These are phyloP conservation scores for Drosophila meridionalis DNA, from an alignment of 2,888 invertebrate genomes.

Conservation along the genomic window DNA sequence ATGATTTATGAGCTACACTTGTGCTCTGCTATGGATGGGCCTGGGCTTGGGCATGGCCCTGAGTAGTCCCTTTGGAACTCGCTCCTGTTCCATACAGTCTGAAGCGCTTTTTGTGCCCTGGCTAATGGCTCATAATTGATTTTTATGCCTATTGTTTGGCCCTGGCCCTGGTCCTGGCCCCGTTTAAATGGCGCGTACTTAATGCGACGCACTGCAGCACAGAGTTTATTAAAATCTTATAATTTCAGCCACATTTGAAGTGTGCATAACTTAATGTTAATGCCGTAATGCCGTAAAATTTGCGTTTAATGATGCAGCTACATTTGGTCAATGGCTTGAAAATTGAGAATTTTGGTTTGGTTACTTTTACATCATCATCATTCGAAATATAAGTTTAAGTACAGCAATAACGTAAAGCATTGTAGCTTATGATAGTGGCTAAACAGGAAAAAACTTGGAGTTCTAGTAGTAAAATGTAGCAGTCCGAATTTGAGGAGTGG, in stretches of 20 bases:
- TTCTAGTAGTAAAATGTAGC: background rate
- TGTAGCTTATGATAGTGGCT: background rate
- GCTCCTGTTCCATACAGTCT: conserved; percentile 15
- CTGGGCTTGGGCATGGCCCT: background rate
- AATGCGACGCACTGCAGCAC: conserved; percentile 70
- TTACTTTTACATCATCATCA: conserved; percentile 15
- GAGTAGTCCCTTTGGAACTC: background rate
- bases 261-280: conserved; percentile 69
- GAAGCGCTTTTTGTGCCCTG: conserved; percentile 50
- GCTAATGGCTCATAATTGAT: conserved; percentile 80
- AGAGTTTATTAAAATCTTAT: conserved; percentile 73
- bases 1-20: conserved; percentile 73
- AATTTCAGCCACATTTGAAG: conserved; percentile 71
- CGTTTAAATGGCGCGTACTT: conserved; percentile 70
- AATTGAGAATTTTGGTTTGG: background rate
- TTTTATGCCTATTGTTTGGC: conserved; percentile 77
- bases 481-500: no score
- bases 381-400: conserved; percentile 2
- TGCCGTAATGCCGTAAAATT: conserved; percentile 52
- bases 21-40: conserved; percentile 15
- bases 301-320: conserved; percentile 64
- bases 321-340: conserved; percentile 23
- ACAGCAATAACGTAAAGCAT: no score
- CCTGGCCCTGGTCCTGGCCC: conserved; percentile 45
- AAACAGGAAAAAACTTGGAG: background rate